phyloP scores from a whole-genome alignment of 2,113 vertebrate genomes.

The Polyodon spathula region DNA sequence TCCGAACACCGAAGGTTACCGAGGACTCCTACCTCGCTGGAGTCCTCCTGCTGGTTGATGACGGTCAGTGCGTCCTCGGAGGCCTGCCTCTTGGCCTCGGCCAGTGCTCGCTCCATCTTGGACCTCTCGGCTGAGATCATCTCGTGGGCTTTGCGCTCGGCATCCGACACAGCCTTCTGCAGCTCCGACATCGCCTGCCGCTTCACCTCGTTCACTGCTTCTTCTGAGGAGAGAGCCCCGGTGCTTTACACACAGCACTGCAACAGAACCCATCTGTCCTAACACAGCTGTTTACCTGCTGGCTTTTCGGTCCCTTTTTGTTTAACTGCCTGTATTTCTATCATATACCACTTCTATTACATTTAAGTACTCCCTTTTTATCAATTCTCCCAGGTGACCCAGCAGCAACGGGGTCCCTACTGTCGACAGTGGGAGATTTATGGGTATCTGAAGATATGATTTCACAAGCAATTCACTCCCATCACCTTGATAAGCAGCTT shows the following conservation, averaged over 20 bases:
- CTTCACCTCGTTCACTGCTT: constrained; percentile 96
- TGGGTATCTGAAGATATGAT: too few relatives aligned
- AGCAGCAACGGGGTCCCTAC: too few relatives aligned
- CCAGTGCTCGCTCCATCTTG: constrained; percentile 92
- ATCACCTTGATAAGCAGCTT: too few relatives aligned
- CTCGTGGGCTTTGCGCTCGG: constrained; percentile 90
- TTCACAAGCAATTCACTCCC: too few relatives aligned
- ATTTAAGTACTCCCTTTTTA: too few relatives aligned
- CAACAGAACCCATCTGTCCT: too few relatives aligned
- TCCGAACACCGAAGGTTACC: background rate
- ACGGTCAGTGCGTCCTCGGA: constrained; percentile 86
- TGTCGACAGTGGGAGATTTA: too few relatives aligned
- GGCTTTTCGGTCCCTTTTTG: too few relatives aligned
- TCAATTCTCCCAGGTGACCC: too few relatives aligned
- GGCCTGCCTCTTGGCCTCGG: constrained; percentile 86
- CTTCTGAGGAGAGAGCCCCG: constrained; percentile 59
- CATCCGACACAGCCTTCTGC: constrained; percentile 90
- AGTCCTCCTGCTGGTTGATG: constrained; percentile 96
- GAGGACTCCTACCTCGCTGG: constrained; percentile 77
- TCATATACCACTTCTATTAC: too few relatives aligned
- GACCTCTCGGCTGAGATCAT: constrained; percentile 87
- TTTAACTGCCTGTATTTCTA: too few relatives aligned
- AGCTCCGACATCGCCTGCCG: constrained; percentile 95
- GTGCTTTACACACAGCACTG: background rate
- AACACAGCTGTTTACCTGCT: too few relatives aligned